These are phyloP conservation scores for Ips typographus DNA, from an alignment of 1,140 invertebrate genomes.

Conservation along the genomic window DNA sequence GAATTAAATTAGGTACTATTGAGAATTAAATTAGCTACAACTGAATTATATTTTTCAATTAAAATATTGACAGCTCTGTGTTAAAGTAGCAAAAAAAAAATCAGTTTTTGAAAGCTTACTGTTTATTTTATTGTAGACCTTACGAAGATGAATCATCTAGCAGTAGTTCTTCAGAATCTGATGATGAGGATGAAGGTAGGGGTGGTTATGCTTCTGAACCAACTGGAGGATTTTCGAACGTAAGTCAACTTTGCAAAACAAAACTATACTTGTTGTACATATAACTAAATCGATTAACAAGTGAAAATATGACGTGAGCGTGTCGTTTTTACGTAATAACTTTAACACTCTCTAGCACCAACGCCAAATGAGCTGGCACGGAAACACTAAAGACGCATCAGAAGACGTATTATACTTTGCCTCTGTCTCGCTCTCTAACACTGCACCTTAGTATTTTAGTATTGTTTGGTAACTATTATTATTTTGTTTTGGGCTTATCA, in stretches of 20 bases:
- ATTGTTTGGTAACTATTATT: constrained; percentile 11
- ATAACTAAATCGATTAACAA: too few species aligned
- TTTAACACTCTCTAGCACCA: constrained; percentile 5
- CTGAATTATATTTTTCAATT: background rate
- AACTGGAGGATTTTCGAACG: constrained; percentile 55
- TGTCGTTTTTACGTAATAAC: background rate
- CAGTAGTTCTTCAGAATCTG: constrained; percentile 56
- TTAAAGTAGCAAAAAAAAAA: too few species aligned
- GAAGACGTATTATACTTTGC: background rate
- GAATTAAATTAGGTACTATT: too few species aligned
- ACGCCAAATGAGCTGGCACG: constrained; percentile 49
- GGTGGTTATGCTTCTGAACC: constrained; percentile 86
- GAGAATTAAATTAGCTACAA: too few species aligned
- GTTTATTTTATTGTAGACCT: constrained; percentile 36
- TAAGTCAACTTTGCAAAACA: too few species aligned
- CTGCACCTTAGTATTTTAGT: constrained; percentile 4
- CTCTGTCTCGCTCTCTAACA: constrained; percentile 9
- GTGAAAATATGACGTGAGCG: too few species aligned
- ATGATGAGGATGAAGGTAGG: constrained; percentile 68
- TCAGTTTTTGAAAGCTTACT: constrained; percentile 18
- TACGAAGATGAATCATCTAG: constrained; percentile 46
- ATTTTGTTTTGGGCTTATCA: background rate
- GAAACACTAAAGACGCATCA: constrained; percentile 35
- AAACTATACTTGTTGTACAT: too few species aligned
- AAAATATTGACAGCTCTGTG: background rate